Base-by-base conservation (phyloP, 2,113 vertebrate genomes). In the Stomatorhinus ivindoensis region DNA sequence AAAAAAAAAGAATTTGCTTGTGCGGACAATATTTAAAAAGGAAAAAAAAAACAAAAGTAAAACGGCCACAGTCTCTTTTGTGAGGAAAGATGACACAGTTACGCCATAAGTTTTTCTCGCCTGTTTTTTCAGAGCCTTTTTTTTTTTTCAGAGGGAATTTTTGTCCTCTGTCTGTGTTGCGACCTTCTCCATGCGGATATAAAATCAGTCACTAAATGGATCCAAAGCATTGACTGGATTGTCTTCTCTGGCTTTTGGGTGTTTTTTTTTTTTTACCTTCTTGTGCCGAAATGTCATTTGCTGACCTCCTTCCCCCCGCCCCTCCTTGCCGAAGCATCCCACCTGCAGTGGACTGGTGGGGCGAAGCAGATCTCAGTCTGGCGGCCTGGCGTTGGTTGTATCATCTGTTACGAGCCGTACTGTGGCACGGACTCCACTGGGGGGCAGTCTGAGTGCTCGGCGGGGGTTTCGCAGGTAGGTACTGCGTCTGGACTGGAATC, bases 361-460 rank as follows among this genome's bases (percentile, higher is more conserved):
- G 69, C 31, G 88, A 35, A 61, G 61, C 82, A 83, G 35, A 80
- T 50, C 88, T 82, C 27, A 58, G 82, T 65, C 39, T 53, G 51
- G n/a, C 42, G 53, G 73, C 76, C 86, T 76, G 17, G 55, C 35
- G 73, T 65, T 65, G 7, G 35, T 80, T 65, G 50, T 86, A 58
- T 47, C 35, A 15, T 44, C 73, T 17, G 87, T 92, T 90, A 87
- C 61, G 90, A 91, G 86, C 42, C 93, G 21, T 76, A 76, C 92
- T 88, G 92, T 87, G 85, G 61, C 73, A 15, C 27, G 84, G 89
- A 87, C 85, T 93, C 93, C 92, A 90, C 82, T 90, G 91, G 91
- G 58, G 93, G 93, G 91, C 92, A 91, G 94, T 94, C 92, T 93
- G 92, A 93, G 91, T 92, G 92, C 73, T 91, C 91, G 90, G 94